These are phyloP conservation scores for Oopsacas minuta DNA, from an alignment of 37 sponge, comb jelly and placozoan species.

Conservation along the genomic window DNA sequence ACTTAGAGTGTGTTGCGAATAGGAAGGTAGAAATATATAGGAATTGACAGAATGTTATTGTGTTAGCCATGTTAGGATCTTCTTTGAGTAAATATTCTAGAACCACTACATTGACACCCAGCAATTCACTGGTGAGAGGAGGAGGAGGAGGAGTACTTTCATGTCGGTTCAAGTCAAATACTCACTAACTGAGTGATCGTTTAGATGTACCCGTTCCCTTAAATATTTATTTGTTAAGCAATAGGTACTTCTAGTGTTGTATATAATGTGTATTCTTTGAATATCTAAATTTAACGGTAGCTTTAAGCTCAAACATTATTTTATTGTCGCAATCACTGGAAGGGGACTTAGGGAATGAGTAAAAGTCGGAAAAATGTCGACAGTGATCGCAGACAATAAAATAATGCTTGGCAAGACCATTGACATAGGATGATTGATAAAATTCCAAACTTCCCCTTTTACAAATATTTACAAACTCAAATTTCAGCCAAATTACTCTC, in stretches of 20 bases:
- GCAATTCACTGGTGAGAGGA: conserved; percentile 22
- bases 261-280: too few species aligned
- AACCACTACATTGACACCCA: conserved; percentile 77
- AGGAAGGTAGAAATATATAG: conserved; percentile 56
- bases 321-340: background rate
- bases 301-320: background rate
- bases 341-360: background rate
- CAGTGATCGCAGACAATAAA: background rate
- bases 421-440: background rate
- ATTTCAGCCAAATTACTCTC: background rate
- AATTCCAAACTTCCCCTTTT: background rate
- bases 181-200: too few species aligned
- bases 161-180: too few species aligned
- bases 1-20: conserved; percentile 28
- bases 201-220: too few species aligned
- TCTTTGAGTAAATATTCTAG: conserved; percentile 71
- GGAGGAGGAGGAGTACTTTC: background rate
- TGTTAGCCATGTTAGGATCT: conserved; percentile 63
- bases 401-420: background rate
- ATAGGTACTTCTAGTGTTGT: too few species aligned
- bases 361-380: background rate
- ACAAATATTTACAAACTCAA: background rate
- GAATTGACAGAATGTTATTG: conserved; percentile 80
- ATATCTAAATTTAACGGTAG: too few species aligned
- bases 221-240: too few species aligned